These are phyloP conservation scores for Caenorhabditis sinica DNA, from an alignment of 2,888 invertebrate species.

Conservation along the genomic window DNA sequence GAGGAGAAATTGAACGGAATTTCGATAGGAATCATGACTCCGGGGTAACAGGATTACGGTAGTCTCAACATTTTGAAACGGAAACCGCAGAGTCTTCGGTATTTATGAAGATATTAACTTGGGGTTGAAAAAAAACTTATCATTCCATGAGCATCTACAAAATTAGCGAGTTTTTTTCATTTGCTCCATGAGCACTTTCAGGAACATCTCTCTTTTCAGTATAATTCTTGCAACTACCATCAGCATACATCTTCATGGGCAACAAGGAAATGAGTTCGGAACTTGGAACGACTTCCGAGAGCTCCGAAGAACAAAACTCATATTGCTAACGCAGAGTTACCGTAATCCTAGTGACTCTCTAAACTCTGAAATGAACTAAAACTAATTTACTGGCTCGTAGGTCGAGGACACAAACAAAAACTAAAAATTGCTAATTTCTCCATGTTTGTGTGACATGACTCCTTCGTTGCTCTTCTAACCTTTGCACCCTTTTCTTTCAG, in stretches of 20 bases:
- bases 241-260: neutral
- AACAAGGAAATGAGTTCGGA: neutral
- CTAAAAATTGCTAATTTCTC: conserved; percentile 16
- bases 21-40: too few relatives aligned
- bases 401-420: conserved; percentile 18
- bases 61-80: too few relatives aligned
- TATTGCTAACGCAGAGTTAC: neutral
- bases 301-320: neutral
- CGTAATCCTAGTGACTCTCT: neutral
- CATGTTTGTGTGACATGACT: conserved; percentile 14
- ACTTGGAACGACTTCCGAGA: neutral
- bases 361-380: conserved; percentile 10
- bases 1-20: too few relatives aligned
- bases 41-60: too few relatives aligned
- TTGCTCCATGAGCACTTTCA: too few relatives aligned
- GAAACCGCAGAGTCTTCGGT: too few relatives aligned
- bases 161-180: too few relatives aligned
- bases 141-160: too few relatives aligned
- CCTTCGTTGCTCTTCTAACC: conserved; percentile 38
- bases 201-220: too few relatives aligned
- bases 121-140: too few relatives aligned
- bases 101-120: too few relatives aligned
- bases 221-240: neutral
- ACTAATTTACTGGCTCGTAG: conserved; percentile 17
- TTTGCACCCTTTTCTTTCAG: conserved; percentile 23